Base-by-base conservation (phyloP, 2,113 vertebrate species). In the Dinomys branickii region DNA sequence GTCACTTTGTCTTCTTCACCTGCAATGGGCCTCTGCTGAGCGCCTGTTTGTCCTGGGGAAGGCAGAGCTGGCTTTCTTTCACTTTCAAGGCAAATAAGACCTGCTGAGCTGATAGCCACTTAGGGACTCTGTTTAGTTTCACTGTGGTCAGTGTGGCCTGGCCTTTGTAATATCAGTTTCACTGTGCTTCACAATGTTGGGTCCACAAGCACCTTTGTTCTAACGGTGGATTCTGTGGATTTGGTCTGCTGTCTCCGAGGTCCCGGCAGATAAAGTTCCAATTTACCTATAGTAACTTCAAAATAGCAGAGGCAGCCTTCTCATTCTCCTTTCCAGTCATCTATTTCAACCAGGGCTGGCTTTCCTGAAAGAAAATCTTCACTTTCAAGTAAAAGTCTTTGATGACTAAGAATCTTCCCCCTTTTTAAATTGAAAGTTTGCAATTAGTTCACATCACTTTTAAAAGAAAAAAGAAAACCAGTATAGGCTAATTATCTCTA, bases 11-110 rank as follows among this genome's bases (percentile, higher is more conserved):
- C 54, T 77, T 52, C n/a, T 65, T 54, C 35, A 67, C 9, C 11
- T 1, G 71, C 41, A 54, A 6, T 24, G 28, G 58, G 16, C 67
- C 78, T 26, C 75, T 44, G 86, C 0, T 38, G 84, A 93, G 65
- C 24, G 80, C 30, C 78, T 95, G 75, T 78, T 61, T 58, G 26
- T 65, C 12, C 41, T 28, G 33, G 50, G 12, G 6, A 59, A 94
- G 35, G 54, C 19, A 30, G 44, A 54, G 54, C 14, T 19, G 47
- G 35, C 17, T 24, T 88, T 90, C 85, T 94, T 93, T 94, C 84
- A 73, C 89, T 95, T 95, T 97, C 94, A 94, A 80, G 73, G 81
- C 90, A 92, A 97, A 93, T 73, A 89, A 20, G 35, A 30, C 85
- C 35, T 24, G 41, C 81, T 90, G 82, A 65, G 86, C 56, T 94